Conservation (phyloP, 1,140 invertebrate species). For the Babylonia areolata region DNA sequence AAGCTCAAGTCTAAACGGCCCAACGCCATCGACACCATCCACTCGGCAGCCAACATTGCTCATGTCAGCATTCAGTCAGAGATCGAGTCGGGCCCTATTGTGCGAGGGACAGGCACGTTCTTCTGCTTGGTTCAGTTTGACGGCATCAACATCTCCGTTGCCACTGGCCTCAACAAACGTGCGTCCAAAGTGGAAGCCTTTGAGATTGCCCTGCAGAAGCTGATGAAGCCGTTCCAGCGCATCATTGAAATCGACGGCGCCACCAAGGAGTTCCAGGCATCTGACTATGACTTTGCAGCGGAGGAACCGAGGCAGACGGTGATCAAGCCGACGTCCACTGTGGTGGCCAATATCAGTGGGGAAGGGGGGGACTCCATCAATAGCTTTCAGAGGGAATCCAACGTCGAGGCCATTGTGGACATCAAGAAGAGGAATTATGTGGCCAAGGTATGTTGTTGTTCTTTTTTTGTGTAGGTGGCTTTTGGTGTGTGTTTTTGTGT, state of each 20-base stretch:
- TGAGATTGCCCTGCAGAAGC: slow-evolving; percentile 55
- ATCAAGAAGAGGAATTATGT: slow-evolving; percentile 35
- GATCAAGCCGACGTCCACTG: slow-evolving; percentile 1
- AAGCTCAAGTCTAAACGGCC: slow-evolving; percentile 40
- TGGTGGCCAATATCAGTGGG: slow-evolving; percentile 32
- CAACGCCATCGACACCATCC: slow-evolving; percentile 42
- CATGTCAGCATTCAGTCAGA: slow-evolving; percentile 28
- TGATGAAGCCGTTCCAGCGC: slow-evolving; percentile 51
- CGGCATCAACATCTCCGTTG: slow-evolving; percentile 20
- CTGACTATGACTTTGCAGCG: slow-evolving; percentile 40
- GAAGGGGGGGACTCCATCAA: background rate
- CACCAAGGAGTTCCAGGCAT: slow-evolving; percentile 50
- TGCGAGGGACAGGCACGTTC: slow-evolving; percentile 30
- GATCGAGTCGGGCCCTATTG: slow-evolving; percentile 32
- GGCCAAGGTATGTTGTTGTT: slow-evolving; percentile 10
- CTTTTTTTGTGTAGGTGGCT: too few relatives aligned
- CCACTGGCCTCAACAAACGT: slow-evolving; percentile 26
- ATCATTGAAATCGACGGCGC: slow-evolving; percentile 52
- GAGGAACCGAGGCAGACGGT: slow-evolving; percentile 21
- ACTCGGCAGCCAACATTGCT: slow-evolving; percentile 43
- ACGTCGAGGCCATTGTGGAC: slow-evolving; percentile 29
- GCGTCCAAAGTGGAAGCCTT: slow-evolving; percentile 63
- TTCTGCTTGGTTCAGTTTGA: slow-evolving; percentile 38
- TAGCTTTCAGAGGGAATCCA: slow-evolving; percentile 39
- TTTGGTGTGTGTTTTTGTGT: background rate